Percentiles rank a stretch among this genome's conserved stretches.
These are phyloP conservation scores for Andrena bucephala DNA, from an alignment of 2,888 invertebrate genomes.

Conservation along the genomic window DNA sequence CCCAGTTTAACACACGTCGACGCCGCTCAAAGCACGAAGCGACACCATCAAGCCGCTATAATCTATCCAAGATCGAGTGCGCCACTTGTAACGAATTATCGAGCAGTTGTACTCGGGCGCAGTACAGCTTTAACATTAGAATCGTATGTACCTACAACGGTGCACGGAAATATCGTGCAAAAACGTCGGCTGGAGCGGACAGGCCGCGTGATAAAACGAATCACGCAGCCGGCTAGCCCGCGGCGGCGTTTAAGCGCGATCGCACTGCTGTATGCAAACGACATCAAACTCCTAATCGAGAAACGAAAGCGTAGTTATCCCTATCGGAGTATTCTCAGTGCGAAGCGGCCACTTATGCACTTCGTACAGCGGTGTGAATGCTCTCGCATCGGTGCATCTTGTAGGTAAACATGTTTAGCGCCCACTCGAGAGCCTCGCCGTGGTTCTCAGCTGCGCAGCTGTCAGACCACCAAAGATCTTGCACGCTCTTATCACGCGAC, in stretches of 20 bases:
- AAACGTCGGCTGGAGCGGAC: background rate
- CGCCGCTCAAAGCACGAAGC: background rate
- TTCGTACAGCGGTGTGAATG: slow-evolving; percentile 33
- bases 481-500: slow-evolving; percentile 18
- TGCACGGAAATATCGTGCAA: background rate
- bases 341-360: slow-evolving; percentile 26
- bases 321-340: slow-evolving; percentile 21
- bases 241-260: background rate
- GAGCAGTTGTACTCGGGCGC: background rate
- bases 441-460: slow-evolving; percentile 56
- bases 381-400: slow-evolving; percentile 56
- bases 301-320: slow-evolving; percentile 51
- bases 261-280: slow-evolving; percentile 34
- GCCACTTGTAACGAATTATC: background rate
- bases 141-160: background rate
- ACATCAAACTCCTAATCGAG: slow-evolving; percentile 17
- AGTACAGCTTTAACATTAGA: background rate
- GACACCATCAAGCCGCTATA: background rate
- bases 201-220: slow-evolving; percentile 18
- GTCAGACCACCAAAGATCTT: slow-evolving; percentile 50
- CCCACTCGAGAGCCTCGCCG: slow-evolving; percentile 59
- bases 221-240: slow-evolving; percentile 27
- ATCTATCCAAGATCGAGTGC: background rate
- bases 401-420: slow-evolving; percentile 68
- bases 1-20: too few relatives aligned